Evolutionary conservation across 2,113 vertebrate species (phyloP).

Genomic region (Thamnophis sirtalis): DNA sequence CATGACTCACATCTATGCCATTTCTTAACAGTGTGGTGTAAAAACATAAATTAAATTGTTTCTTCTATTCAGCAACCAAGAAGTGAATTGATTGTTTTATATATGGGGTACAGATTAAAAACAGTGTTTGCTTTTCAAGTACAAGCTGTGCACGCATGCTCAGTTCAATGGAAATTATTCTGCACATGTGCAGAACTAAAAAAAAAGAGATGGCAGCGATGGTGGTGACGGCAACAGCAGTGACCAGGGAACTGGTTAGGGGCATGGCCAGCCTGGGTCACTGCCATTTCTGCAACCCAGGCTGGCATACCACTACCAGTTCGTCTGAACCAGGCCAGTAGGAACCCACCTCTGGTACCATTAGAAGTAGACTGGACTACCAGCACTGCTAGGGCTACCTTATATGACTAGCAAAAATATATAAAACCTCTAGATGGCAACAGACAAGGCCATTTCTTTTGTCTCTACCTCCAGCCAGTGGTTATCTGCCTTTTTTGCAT

Average conservation of each 20-base stretch:
- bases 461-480: not conserved
- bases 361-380: not conserved
- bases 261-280: no score
- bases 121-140: not conserved
- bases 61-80: slow-evolving; percentile 9
- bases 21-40: not conserved
- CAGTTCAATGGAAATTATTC: no score
- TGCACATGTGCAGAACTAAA: no score
- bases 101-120: not conserved
- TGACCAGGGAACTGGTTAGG: no score
- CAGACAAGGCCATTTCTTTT: not conserved
- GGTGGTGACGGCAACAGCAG: no score
- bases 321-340: no score
- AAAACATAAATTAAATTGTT: not conserved
- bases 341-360: not conserved
- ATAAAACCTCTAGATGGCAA: not conserved
- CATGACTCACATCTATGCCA: not conserved
- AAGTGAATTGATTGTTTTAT: not conserved
- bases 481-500: not conserved
- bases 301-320: no score
- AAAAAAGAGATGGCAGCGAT: no score
- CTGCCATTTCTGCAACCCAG: no score
- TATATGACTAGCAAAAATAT: not conserved
- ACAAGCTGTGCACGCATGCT: no score
- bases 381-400: not conserved